A percentile compares a stretch with the other conserved stretches of the same genome.
Conservation (phyloP, 1,140 invertebrate genomes). For the Pseudachorutes palmiensis region DNA sequence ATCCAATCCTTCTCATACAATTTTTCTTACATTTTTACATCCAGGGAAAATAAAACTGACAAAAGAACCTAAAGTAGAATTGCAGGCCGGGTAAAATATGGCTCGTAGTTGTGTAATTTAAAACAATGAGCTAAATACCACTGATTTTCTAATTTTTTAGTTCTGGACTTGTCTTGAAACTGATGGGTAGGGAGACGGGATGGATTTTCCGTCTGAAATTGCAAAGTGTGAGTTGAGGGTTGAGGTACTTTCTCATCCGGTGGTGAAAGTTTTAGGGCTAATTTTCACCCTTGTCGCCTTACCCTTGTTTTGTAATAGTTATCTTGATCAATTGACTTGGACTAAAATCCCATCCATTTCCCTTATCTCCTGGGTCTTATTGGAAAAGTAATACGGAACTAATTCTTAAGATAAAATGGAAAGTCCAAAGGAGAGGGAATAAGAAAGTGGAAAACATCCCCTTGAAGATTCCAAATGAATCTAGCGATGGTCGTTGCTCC, state of each 20-base stretch:
- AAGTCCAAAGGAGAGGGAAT: background rate
- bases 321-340: constrained; percentile 31
- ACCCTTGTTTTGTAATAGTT: background rate
- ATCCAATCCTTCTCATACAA: background rate
- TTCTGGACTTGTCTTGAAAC: too few species aligned
- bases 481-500: background rate
- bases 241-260: too few species aligned
- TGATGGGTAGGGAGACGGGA: too few species aligned
- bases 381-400: constrained; percentile 38
- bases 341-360: constrained; percentile 31
- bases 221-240: too few species aligned
- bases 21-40: background rate
- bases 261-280: too few species aligned
- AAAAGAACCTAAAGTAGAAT: background rate
- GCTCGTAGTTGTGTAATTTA: too few species aligned
- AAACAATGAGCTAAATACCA: too few species aligned
- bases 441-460: background rate
- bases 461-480: background rate
- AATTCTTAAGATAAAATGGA: constrained; percentile 24
- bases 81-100: background rate
- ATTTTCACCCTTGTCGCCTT: too few species aligned
- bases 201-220: too few species aligned
- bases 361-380: constrained; percentile 33
- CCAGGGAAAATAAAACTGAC: background rate
- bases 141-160: too few species aligned